These are phyloP conservation scores for Megastigmus dorsalis DNA, from an alignment of 2,888 invertebrate species.

Conservation along the genomic window DNA sequence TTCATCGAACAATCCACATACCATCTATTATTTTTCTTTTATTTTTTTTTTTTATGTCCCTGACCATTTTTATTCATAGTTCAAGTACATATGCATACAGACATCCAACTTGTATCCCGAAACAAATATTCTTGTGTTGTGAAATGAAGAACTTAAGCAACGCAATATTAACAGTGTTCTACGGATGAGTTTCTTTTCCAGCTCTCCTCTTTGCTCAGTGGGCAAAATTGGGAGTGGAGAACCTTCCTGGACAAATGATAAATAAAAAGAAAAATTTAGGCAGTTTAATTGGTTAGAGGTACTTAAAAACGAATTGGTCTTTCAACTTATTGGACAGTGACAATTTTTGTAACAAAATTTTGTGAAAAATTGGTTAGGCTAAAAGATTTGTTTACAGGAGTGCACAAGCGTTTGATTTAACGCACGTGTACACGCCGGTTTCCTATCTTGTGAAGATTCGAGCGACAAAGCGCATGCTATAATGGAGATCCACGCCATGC, in stretches of 20 bases:
- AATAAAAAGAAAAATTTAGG: slow-evolving; percentile 59
- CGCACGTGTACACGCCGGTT: slow-evolving; percentile 70
- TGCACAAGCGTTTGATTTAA: slow-evolving; percentile 62
- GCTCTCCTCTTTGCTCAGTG: slow-evolving; percentile 92
- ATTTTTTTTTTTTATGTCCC: slow-evolving; percentile 62
- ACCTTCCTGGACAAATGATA: slow-evolving; percentile 67
- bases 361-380: slow-evolving; percentile 68
- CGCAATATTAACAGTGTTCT: slow-evolving; percentile 62
- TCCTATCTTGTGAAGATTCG: slow-evolving; percentile 75
- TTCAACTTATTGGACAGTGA: slow-evolving; percentile 70
- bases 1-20: slow-evolving; percentile 69
- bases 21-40: slow-evolving; percentile 55
- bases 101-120: slow-evolving; percentile 67
- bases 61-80: slow-evolving; percentile 70
- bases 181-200: slow-evolving; percentile 80
- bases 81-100: slow-evolving; percentile 64
- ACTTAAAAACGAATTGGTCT: slow-evolving; percentile 69
- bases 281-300: slow-evolving; percentile 71
- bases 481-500: slow-evolving; percentile 65
- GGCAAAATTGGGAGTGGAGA: slow-evolving; percentile 82
- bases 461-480: slow-evolving; percentile 74
- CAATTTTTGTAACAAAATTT: slow-evolving; percentile 73
- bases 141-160: slow-evolving; percentile 48
- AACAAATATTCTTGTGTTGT: slow-evolving; percentile 52
- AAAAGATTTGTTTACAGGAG: slow-evolving; percentile 74